Base-by-base conservation (phyloP, 2,113 vertebrate genomes). In the Pholis gunnellus region DNA sequence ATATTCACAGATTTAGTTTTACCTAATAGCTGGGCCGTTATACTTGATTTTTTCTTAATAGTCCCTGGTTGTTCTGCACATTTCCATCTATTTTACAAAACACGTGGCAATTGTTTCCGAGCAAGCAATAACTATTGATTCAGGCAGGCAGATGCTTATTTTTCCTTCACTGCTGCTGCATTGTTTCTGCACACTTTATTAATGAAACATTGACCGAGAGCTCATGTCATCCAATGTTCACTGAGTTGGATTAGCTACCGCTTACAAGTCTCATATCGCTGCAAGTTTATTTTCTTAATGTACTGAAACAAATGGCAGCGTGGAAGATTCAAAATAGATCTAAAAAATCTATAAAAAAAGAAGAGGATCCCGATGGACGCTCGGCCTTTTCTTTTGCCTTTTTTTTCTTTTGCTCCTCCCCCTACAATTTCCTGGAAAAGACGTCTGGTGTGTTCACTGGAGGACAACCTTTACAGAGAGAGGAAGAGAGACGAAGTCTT, bases 381-480 rank as follows among this genome's bases (percentile, higher is more conserved):
- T 15, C 6, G 0, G 36, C 46, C 56, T n/a, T 60, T 79, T 46
- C 72, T 67, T 79, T 14, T 15, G 20, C 20, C 13, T 15, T 29
- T 18, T 34, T 34, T 15, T 29, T 18, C 5, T 34, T 31, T 36
- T 38, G 61, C 82, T 86, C 85, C 83, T 83, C 87, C 85, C 5
- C 54, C 65, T 79, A 27, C 44, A 48, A n/a, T 91, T 94, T 94
- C 89, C 92, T 83, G 89, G 92, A 95, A 93, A 87, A 86, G 86
- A 78, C 73, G 11, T 82, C 57, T 57, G 44, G 75, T 77, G 75
- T 65, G 67, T 84, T 85, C 74, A 34, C 75, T 90, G 75, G 42
- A 83, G 79, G 86, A 73, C 48, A 31, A 44, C 25, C 72, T 59
- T 46, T 54, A 46, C 42, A 1, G 15, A 70, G 76, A 72, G 72